phyloP scores from a whole-genome alignment of 2,888 invertebrate genomes.

The Ypsolopha sequella region DNA sequence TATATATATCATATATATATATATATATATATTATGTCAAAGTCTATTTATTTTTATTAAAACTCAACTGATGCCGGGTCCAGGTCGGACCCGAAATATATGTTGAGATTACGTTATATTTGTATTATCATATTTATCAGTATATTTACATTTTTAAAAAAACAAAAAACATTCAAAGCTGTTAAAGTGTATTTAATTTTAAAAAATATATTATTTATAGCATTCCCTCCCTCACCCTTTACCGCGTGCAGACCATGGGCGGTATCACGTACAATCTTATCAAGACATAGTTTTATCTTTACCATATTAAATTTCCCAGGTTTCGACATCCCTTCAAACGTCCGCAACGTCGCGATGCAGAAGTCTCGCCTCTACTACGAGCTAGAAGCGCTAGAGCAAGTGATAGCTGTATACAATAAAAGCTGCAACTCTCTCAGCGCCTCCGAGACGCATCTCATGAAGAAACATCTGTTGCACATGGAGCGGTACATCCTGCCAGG shows the following conservation, averaged over 20 bases:
- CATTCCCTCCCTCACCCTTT: neutral
- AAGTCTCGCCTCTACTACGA: constrained; percentile 75
- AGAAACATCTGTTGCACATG: constrained; percentile 76
- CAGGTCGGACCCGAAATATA: too few species aligned
- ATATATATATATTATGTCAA: too few species aligned
- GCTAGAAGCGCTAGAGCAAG: constrained; percentile 69
- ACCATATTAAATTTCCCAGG: constrained; percentile 17
- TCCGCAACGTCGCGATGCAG: constrained; percentile 71
- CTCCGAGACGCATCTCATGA: constrained; percentile 80
- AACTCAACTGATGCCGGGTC: too few species aligned
- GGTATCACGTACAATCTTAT: neutral
- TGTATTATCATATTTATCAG: too few species aligned
- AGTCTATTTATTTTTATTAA: too few species aligned
- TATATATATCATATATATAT: too few species aligned
- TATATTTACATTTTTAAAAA: too few species aligned
- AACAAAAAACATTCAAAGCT: neutral
- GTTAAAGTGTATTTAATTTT: too few species aligned
- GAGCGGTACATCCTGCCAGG: constrained; percentile 86
- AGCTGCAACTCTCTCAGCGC: constrained; percentile 74
- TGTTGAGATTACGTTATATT: too few species aligned
- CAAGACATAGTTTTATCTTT: neutral
- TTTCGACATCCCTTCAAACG: constrained; percentile 50
- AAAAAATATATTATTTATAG: too few species aligned
- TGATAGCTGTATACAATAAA: constrained; percentile 75
- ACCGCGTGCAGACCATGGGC: neutral